Conservation (phyloP, 2,113 vertebrate genomes). For the Trichomycterus rosablanca region DNA sequence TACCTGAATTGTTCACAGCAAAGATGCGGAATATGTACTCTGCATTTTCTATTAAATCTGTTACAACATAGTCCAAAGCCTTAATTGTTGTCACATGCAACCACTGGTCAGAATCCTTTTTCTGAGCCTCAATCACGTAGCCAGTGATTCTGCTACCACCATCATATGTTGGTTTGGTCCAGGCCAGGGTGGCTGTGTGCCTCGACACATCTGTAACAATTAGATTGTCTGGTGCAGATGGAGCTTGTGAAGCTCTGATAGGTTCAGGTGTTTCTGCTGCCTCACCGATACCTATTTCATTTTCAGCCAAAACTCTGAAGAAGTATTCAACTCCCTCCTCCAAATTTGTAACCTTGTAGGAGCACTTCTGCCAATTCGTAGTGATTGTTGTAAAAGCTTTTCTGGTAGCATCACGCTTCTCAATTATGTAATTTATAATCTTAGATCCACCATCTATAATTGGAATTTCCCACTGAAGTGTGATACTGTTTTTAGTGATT, state of each 20-base stretch:
- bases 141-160: slow-evolving; percentile 94
- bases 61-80: slow-evolving; percentile 80
- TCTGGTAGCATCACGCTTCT: slow-evolving; percentile 90
- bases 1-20: slow-evolving; percentile 92
- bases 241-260: slow-evolving; percentile 87
- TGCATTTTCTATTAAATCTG: slow-evolving; percentile 84
- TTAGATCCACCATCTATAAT: slow-evolving; percentile 95
- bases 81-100: slow-evolving; percentile 84
- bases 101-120: slow-evolving; percentile 89
- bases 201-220: slow-evolving; percentile 87
- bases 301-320: slow-evolving; percentile 93
- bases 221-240: slow-evolving; percentile 87
- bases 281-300: slow-evolving; percentile 91
- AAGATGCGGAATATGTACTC: slow-evolving; percentile 96
- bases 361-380: slow-evolving; percentile 93
- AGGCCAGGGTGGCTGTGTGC: slow-evolving; percentile 85
- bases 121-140: slow-evolving; percentile 95
- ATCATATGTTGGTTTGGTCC: slow-evolving; percentile 90
- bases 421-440: slow-evolving; percentile 91
- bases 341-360: slow-evolving; percentile 81
- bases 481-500: slow-evolving; percentile 88
- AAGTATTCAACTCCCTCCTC: slow-evolving; percentile 91
- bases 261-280: slow-evolving; percentile 89
- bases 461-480: slow-evolving; percentile 95
- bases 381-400: slow-evolving; percentile 89